A percentile compares a stretch with the other conserved stretches of the same genome.
These are phyloP conservation scores for Lampris incognitus DNA, from an alignment of 2,113 vertebrate species.

Conservation along the genomic window DNA sequence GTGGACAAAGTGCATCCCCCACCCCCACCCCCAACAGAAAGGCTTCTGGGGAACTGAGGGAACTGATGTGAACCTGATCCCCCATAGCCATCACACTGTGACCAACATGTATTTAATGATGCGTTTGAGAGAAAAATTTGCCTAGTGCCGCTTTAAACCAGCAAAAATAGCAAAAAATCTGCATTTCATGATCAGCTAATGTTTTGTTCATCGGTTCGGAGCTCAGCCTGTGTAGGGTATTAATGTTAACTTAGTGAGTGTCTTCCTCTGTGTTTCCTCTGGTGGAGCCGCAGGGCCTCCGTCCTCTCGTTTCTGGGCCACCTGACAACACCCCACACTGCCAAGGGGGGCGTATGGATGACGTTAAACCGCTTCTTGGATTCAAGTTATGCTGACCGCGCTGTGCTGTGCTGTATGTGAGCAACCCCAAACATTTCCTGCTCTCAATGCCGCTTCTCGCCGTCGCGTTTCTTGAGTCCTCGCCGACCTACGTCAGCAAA, in stretches of 20 bases:
- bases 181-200: no score
- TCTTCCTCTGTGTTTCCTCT: conserved; percentile 16
- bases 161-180: no score
- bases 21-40: no score
- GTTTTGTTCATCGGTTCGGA: background rate
- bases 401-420: conserved; percentile 15
- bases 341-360: conserved; percentile 13
- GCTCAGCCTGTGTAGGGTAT: no score
- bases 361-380: conserved; percentile 27
- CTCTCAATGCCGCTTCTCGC: conserved; percentile 37
- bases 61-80: no score
- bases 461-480: background rate
- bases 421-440: conserved; percentile 60
- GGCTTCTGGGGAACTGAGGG: no score
- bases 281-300: conserved; percentile 7
- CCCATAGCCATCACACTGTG: no score
- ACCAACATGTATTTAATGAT: no score
- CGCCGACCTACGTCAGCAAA: no score
- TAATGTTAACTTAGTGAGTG: background rate
- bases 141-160: no score
- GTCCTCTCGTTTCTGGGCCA: conserved; percentile 26
- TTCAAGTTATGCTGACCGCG: conserved; percentile 51
- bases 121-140: no score
- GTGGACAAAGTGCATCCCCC: no score
- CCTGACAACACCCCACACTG: conserved; percentile 15